Evolutionary conservation across 2,797 vertebrate genomes (phyloP).

Genomic region (Darevskia nairensis): DNA sequence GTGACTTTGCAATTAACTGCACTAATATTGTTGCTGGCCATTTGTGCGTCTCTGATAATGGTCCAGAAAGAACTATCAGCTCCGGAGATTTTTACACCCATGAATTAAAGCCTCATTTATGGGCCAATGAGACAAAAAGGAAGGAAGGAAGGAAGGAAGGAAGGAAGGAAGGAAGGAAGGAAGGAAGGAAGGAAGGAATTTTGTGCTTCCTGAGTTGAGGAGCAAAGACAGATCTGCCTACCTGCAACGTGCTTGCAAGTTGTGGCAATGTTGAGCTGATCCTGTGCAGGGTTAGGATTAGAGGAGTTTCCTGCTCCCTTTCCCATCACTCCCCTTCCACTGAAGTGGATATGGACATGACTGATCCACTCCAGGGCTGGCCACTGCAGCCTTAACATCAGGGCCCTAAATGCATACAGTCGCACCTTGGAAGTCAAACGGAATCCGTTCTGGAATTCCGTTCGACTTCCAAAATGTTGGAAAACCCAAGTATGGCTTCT

Average conservation of each 20-base stretch:
- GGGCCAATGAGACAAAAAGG: not conserved
- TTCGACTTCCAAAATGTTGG: too few species aligned
- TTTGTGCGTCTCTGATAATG: slow-evolving; percentile 10
- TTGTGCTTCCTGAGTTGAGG: not conserved
- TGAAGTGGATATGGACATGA: not conserved
- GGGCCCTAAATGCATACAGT: too few species aligned
- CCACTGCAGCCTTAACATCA: not conserved
- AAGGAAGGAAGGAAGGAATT: not conserved
- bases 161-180: too few species aligned
- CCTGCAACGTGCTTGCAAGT: not conserved
- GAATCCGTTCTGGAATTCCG: too few species aligned
- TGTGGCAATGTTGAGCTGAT: not conserved
- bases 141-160: too few species aligned
- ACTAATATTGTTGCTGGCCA: slow-evolving; percentile 45
- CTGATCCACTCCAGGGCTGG: too few species aligned
- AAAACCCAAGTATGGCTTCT: too few species aligned
- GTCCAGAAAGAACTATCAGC: not conserved
- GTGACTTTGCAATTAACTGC: slow-evolving; percentile 57
- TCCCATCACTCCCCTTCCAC: not conserved
- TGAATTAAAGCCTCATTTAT: slow-evolving; percentile 4
- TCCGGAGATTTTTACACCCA: not conserved
- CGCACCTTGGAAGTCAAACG: too few species aligned
- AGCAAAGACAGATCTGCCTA: too few species aligned
- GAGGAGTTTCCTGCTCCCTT: not conserved
- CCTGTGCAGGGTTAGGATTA: not conserved